Evolutionary conservation across 1,140 invertebrate genomes (phyloP), one percentile per base, ranked within the genome.

Genomic region (Drosophila pseudoobscura): DNA sequence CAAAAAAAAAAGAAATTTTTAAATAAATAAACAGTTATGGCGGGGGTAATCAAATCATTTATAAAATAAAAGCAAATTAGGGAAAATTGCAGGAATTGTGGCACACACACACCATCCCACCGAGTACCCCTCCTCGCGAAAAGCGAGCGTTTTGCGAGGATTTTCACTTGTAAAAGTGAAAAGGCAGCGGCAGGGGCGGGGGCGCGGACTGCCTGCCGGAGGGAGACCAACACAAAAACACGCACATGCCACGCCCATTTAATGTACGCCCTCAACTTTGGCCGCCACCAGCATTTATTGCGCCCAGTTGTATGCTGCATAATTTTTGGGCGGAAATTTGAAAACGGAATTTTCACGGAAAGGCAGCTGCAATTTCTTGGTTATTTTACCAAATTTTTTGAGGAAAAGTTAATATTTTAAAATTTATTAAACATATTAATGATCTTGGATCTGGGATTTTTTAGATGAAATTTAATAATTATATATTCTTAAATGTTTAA

Each of bases 21-120:
- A 26, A 26, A 52, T 49, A 71, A 72, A 58, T 47, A 46, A 84
- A 73, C 60, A 61, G 68, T 51, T 58, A 54, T 51, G 26, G 44
- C 39, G 39, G 39, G 75, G 76, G 72, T 80, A 85, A 85, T 85
- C 82, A 85, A 87, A 87, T 87, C 78, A 87, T 85, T 85, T 80
- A 63, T 69, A 68, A 80, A 85, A 82, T 87, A 71, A 87, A 87
- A 78, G 69, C 64, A 85, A 85, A 85, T 85, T 82, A 82, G 68
- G 63, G 59, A 66, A 71, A 87, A 82, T 87, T 87, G 70, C 78
- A 68, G 80, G 69, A 82, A 68, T 78, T 82, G 62, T 78, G 46
- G 72, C 52, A 47, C 52, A 47, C 39, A 22, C 35, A 55, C 46
- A 31, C 29, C 39, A 20, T 15, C n/a, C 20, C 24, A 22, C 6